Percentiles rank a stretch among this genome's conserved stretches.
These are phyloP conservation scores for Umimayanthus chanpuru DNA, from an alignment of 92 coral and sea anemone genomes.

Conservation along the genomic window DNA sequence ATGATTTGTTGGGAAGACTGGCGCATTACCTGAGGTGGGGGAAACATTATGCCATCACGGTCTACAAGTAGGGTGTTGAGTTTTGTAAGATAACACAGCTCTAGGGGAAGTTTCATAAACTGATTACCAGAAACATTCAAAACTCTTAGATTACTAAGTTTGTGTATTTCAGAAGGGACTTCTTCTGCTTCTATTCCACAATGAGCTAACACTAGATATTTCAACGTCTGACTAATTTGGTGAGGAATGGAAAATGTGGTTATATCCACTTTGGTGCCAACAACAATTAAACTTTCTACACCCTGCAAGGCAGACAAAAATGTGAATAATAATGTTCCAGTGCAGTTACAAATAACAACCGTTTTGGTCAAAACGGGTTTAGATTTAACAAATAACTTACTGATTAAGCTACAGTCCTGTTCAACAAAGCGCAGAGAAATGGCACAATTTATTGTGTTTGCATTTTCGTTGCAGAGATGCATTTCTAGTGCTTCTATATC, in stretches of 20 bases:
- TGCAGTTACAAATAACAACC: constrained; percentile 37
- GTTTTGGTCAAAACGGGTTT: background rate
- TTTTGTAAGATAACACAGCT: too few species aligned
- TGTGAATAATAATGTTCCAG: constrained; percentile 14
- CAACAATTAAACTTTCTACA: constrained; percentile 28
- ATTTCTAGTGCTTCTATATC: background rate
- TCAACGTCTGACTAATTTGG: background rate
- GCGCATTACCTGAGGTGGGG: constrained; percentile 11
- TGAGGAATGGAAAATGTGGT: background rate
- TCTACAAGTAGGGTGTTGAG: too few species aligned
- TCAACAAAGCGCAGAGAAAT: background rate
- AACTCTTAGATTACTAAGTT: constrained; percentile 15
- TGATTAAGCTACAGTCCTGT: constrained; percentile 1
- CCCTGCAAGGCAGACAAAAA: constrained; percentile 18
- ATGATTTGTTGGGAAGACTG: constrained; percentile 7
- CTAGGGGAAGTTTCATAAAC: background rate
- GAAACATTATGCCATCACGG: background rate
- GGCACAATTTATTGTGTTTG: background rate
- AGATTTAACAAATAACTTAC: background rate
- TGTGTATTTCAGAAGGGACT: background rate
- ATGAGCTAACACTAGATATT: too few species aligned
- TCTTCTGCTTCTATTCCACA: too few species aligned
- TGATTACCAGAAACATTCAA: constrained; percentile 29
- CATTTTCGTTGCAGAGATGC: background rate
- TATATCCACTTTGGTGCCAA: constrained; percentile 36